Evolutionary conservation across 2,888 invertebrate genomes (phyloP), one percentile per base, ranked within the genome.

Genomic region (Spodoptera littoralis): DNA sequence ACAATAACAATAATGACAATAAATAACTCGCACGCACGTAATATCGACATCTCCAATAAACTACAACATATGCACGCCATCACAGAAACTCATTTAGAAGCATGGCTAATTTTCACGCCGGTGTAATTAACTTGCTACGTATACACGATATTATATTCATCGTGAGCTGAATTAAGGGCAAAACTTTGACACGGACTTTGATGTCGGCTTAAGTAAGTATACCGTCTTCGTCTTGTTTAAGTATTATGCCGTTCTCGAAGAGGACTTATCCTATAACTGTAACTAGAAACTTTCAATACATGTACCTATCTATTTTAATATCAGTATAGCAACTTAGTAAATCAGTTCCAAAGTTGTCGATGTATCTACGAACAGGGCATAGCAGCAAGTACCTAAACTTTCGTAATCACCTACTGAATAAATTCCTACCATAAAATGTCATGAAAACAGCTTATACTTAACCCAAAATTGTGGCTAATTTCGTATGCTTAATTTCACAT

Each of bases 91-190:
- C 81, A 83, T 86, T 86, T 83, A 82, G 77, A 70, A 80, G 69
- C 73, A 79, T 65, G 75, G 76, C 81, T 84, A 85, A 89, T 89
- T 87, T 85, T 81, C 83, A 84, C 81, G 81, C 79, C 82, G 77
- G 86, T 82, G 87, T 88, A 90, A 89, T 90, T 87, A 88, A 85
- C 85, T 81, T 79, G 70, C 76, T 84, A 84, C 80, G 83, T 79
- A 79, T 82, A 84, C 83, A 80, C 84, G 80, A 87, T 87, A 87
- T 82, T 87, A 87, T 87, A 90, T 91, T 90, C 88, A 91, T 87
- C 85, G 83, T 77, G 78, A 86, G 88, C 88, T 88, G 90, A 87
- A 89, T 90, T 89, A 85, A 88, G 75, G 79, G 79, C 77, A 81
- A 85, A 86, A 88, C 85, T 83, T 85, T 82, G 83, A 82, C 80